phyloP scores from a whole-genome alignment of 2,888 invertebrate genomes.

The Cremastobaeus sp. region DNA sequence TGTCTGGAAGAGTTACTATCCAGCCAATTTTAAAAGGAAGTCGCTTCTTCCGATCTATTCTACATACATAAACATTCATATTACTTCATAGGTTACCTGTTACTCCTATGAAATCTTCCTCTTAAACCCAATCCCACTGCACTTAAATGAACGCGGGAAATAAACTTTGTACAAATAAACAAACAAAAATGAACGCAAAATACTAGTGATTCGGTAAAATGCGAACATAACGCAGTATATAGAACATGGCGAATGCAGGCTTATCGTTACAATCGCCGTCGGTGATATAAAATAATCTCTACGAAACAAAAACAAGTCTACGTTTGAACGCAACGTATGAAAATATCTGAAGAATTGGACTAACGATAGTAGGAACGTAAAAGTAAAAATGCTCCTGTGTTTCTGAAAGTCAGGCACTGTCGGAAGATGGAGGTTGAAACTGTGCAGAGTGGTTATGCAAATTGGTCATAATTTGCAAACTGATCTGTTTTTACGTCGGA shows the following conservation, averaged over 20 bases:
- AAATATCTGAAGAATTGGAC: conserved; percentile 35
- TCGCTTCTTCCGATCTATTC: conserved; percentile 14
- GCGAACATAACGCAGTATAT: conserved; percentile 45
- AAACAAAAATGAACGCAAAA: conserved; percentile 49
- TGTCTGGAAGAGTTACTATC: conserved; percentile 35
- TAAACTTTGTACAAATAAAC: conserved; percentile 45
- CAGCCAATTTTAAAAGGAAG: conserved; percentile 26
- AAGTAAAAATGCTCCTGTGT: conserved; percentile 28
- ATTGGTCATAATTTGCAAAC: conserved; percentile 31
- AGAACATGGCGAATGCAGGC: conserved; percentile 13
- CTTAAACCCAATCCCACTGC: conserved; percentile 15
- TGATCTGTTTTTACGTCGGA: not conserved
- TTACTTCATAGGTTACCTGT: conserved; percentile 31
- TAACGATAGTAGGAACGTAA: conserved; percentile 52
- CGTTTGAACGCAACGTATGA: conserved; percentile 42
- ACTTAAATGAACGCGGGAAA: conserved; percentile 33
- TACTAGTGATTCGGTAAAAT: conserved; percentile 40
- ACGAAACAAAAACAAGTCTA: conserved; percentile 49
- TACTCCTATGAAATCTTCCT: conserved; percentile 26
- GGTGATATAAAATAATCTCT: conserved; percentile 27
- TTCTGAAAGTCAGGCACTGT: conserved; percentile 28
- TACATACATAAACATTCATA: conserved; percentile 34
- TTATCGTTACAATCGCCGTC: conserved; percentile 8
- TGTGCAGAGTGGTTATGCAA: conserved; percentile 17
- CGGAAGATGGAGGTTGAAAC: conserved; percentile 16